phyloP scores from a whole-genome alignment of 2,113 vertebrate genomes.

The Syngnathus scovelli region DNA sequence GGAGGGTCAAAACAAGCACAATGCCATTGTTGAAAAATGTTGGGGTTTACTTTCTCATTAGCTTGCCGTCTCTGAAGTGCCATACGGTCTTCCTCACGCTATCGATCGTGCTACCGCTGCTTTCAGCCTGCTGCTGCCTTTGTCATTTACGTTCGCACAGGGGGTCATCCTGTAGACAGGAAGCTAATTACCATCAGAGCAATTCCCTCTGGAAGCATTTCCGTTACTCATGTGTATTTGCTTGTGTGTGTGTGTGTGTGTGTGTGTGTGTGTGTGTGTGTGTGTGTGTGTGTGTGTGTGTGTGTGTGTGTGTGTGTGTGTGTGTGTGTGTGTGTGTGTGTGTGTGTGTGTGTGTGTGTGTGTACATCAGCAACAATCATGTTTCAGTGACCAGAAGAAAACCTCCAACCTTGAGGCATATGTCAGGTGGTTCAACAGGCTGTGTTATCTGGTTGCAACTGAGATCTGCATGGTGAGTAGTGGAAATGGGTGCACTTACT shows the following conservation, averaged over 20 bases:
- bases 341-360: constrained; percentile 1
- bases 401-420: constrained; percentile 91
- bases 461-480: constrained; percentile 94
- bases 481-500: neutral
- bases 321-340: constrained; percentile 8
- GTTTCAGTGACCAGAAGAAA: constrained; percentile 84
- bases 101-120: constrained; percentile 22
- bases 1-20: constrained; percentile 4
- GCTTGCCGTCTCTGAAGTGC: neutral
- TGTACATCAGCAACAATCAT: constrained; percentile 66
- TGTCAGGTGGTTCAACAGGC: constrained; percentile 95
- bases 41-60: constrained; percentile 1
- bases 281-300: constrained; percentile 6
- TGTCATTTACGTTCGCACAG: constrained; percentile 26
- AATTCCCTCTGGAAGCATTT: constrained; percentile 14
- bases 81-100: neutral
- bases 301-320: constrained; percentile 8
- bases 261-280: constrained; percentile 8
- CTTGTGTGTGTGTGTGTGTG: constrained; percentile 7
- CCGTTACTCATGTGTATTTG: constrained; percentile 7
- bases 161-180: constrained; percentile 29
- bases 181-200: constrained; percentile 44
- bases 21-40: neutral
- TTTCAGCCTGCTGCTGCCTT: constrained; percentile 11
- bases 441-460: constrained; percentile 94